Percentiles rank a stretch among this genome's conserved stretches.
phyloP scores from a whole-genome alignment of 2,113 vertebrate genomes.

The Osmerus eperlanus region DNA sequence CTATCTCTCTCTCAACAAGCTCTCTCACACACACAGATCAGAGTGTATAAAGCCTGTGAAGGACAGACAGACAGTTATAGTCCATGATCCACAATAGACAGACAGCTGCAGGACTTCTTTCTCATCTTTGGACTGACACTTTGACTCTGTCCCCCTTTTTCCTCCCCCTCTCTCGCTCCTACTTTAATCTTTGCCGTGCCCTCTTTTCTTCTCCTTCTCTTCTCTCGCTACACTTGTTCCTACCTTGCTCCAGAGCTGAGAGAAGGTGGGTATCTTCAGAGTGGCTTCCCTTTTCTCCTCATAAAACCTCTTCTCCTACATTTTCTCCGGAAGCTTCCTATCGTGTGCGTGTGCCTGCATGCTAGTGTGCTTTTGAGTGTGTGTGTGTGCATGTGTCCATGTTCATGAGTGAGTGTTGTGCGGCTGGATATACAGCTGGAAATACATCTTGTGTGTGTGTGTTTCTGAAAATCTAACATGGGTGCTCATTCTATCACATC shows the following conservation, averaged over 20 bases:
- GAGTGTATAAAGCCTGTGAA: background rate
- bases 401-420: background rate
- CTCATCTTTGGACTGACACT: constrained; percentile 32
- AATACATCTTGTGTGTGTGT: background rate
- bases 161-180: constrained; percentile 39
- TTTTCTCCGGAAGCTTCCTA: constrained; percentile 36
- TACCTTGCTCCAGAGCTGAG: constrained; percentile 87
- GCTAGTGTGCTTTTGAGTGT: constrained; percentile 43
- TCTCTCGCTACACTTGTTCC: constrained; percentile 8
- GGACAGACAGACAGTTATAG: too few species aligned
- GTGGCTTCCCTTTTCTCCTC: constrained; percentile 75
- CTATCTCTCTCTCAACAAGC: constrained; percentile 11
- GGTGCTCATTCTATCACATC: background rate
- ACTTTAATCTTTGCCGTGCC: constrained; percentile 34
- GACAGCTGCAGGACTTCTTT: constrained; percentile 8
- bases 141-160: constrained; percentile 29
- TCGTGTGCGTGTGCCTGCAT: constrained; percentile 16
- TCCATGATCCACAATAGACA: constrained; percentile 14
- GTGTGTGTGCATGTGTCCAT: background rate
- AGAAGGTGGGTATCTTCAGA: constrained; percentile 98
- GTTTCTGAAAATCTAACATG: too few species aligned
- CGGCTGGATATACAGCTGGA: background rate
- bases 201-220: constrained; percentile 26
- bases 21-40: constrained; percentile 5
- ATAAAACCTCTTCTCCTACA: background rate